Base-by-base conservation (phyloP, 2,888 invertebrate species). In the Drosophila eohydei region DNA sequence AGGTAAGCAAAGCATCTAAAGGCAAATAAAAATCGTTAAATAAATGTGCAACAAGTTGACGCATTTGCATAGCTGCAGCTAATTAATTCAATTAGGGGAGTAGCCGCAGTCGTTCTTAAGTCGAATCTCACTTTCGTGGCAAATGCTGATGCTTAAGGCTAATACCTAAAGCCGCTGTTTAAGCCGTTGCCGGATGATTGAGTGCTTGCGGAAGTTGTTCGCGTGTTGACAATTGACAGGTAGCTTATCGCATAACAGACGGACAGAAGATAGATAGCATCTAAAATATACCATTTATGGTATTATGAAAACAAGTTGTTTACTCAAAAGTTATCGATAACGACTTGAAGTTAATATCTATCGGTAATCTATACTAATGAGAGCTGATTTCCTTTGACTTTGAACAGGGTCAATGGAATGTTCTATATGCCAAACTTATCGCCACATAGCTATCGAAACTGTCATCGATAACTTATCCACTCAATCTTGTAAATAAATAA, bases 51-150 rank as follows among this genome's bases (percentile, higher is more conserved):
- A 57, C 44, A 36, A 70, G 56, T 63, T 71, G 70, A 38, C 32
- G 38, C 60, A 85, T 85, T 85, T 80, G 78, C 88, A 86, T 89
- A 80, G 69, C 65, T 64, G 69, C 64, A 44, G 78, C 72, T 85
- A 85, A 89, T 89, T 86, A 86, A 89, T 88, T 85, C 89, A 86
- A 86, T 86, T 86, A 89, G 74, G 51, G 62, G 57, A 51, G 48
- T 52, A 72, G 70, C 77, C 66, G 68, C 46, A 41, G 59, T 43
- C 26, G 40, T 50, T 55, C 32, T 54, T 50, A 21, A 41, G 8
- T 43, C 50, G 51, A 43, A 64, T 67, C 68, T 74, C 64, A 70
- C 73, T 77, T 74, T 80, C 67, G 55, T 43, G 38, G 16, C 16
- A 16, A 68, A 48, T 28, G 30, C 57, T 57, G 57, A 44, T 46